Evolutionary conservation across 2,797 vertebrate genomes (phyloP), one percentile per base, ranked within the genome.

Genomic region (Phataginus tricuspis): DNA sequence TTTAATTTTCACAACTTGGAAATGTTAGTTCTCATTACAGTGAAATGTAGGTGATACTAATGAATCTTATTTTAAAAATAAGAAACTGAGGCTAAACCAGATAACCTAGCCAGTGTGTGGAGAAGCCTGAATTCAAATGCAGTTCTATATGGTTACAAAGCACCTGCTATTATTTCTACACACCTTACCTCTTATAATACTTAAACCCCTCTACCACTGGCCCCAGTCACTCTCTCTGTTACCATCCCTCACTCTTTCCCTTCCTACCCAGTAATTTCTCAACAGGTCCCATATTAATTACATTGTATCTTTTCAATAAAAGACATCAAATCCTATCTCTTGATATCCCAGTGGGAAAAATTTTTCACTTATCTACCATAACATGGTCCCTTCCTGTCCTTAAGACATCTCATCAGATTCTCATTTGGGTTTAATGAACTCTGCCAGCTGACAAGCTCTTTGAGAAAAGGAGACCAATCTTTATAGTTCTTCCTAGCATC

Each of bases 1-100:
- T 53, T 78, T 91, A 87, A 90, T 25, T 66, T 89, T 80, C 91
- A 89, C 1, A 90, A 77, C 18, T 85, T 93, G 27, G 37, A 91
- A 94, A 71, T 39, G 14, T 51, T 87, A 57, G 27, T 53, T 94
- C 59, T 94, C 16, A 85, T 12, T 37, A 79, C n/a, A 53, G 45
- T 45, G 45, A 82, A 90, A 79, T 64, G 13, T 68, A 66, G 45
- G n/a, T 37, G n/a, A 68, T 80, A 68, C 53, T 37, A 71, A 45
- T 55, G 27, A 83, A 68, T 55, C 71, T 84, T 18, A 74, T 21
- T 88, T 74, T 88, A 79, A 91, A 91, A 57, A 91, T 55, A 49
- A 86, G 61, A 94, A 85, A 75, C 27, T 8, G 34, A 87, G 69
- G 57, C 4, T 90, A 13, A 84, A 34, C 29, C 16, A 84, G 11